Base-by-base conservation (phyloP, 1,140 invertebrate genomes). In the Drosophila murphyi region DNA sequence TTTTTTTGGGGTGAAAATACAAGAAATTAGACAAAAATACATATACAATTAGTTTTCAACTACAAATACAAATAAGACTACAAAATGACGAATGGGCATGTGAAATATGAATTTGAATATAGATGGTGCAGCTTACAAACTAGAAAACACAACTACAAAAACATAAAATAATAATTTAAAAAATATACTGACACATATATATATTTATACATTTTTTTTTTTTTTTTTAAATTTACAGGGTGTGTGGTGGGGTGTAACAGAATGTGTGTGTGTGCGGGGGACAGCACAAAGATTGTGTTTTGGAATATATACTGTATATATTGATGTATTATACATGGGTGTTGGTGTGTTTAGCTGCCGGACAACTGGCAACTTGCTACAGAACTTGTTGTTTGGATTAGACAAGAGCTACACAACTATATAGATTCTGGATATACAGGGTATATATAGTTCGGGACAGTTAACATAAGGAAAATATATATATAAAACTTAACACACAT, bases 11-110 rank as follows among this genome's bases (percentile, higher is more conserved):
- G 86, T 92, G 83, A 89, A 90, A 90, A 80, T 91, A 92, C 86
- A 88, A 88, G 80, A 83, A 92, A 90, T 91, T 91, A 91, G 89
- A 91, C 89, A 91, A 91, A 78, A 91, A 91, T 91, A 91, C 89
- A 91, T 86, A 86, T 89, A 90, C 86, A 90, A 91, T 91, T 91
- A 91, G 88, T 91, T 91, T 82, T 90, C 87, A 90, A 89, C 80
- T 89, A 91, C 82, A 78, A 85, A 82, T 91, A 91, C 88, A 75
- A 59, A 75, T 83, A 80, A 71, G 74, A 74, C 76, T 87, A 75
- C 65, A 34, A 57, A 34, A 61, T 61, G 47, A 67, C 59, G 68
- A 57, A 78, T 52, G 55, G 67, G 52, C 54, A 32, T 39, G 54
- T 74, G 65, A 55, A 52, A 45, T 65, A 55, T 54, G 10, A 57